phyloP scores from a whole-genome alignment of 2,797 vertebrate genomes.

The Hydrophis major region DNA sequence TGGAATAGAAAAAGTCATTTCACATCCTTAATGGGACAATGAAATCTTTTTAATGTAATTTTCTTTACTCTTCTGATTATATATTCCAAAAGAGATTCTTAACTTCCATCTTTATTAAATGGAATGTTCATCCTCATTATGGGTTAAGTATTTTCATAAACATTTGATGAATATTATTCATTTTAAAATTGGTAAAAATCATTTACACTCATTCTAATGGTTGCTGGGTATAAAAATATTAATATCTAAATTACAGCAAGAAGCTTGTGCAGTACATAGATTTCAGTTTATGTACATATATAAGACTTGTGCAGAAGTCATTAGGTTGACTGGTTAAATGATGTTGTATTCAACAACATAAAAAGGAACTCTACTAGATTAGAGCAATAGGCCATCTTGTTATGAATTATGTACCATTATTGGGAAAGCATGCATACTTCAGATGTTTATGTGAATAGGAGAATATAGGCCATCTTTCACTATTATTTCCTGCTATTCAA shows the following conservation, averaged over 20 bases:
- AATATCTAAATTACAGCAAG: constrained; percentile 41
- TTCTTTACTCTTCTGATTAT: constrained; percentile 69
- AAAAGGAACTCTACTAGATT: neutral
- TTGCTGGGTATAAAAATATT: constrained; percentile 53
- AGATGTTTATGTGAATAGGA: neutral
- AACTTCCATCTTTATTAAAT: constrained; percentile 62
- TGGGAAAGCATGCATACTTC: neutral
- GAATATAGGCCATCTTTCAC: neutral
- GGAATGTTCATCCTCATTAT: constrained; percentile 59
- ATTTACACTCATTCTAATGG: constrained; percentile 57
- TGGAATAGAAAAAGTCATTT: constrained; percentile 64
- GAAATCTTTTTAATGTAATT: constrained; percentile 66
- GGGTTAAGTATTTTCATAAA: constrained; percentile 61
- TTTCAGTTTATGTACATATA: neutral
- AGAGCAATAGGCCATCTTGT: neutral
- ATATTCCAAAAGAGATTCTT: constrained; percentile 67
- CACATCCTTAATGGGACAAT: constrained; percentile 63
- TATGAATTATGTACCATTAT: neutral
- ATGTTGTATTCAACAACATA: neutral
- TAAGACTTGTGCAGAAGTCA: constrained; percentile 21
- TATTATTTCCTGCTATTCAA: neutral
- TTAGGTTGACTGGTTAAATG: constrained; percentile 8
- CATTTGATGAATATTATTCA: constrained; percentile 69
- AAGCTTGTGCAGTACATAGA: constrained; percentile 15
- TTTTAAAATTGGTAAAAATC: constrained; percentile 68